phyloP scores from a whole-genome alignment of 2,888 invertebrate genomes.

The Odontothrips loti region DNA sequence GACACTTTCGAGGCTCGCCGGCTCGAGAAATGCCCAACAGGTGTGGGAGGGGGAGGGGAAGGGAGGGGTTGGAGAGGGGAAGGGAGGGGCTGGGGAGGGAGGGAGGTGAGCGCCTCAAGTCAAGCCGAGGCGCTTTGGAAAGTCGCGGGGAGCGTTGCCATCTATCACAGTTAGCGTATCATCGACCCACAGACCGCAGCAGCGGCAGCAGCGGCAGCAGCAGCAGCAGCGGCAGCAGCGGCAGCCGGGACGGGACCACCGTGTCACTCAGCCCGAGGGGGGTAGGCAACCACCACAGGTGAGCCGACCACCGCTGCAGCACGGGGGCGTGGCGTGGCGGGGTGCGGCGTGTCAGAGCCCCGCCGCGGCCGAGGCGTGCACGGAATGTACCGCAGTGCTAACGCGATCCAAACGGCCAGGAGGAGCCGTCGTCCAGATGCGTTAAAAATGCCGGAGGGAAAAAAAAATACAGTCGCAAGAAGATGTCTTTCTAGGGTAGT shows the following conservation, averaged over 20 bases:
- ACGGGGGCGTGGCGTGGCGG: no score
- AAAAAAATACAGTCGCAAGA: no score
- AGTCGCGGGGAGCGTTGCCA: neutral
- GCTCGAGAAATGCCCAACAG: slow-evolving; percentile 1
- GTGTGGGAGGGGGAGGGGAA: neutral
- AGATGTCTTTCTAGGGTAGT: no score
- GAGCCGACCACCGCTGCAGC: neutral
- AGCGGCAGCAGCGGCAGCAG: neutral
- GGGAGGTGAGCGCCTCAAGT: neutral
- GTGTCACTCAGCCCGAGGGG: neutral
- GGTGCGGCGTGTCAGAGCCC: neutral
- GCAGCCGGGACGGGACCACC: no score
- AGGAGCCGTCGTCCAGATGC: no score
- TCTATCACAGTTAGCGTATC: slow-evolving; percentile 12
- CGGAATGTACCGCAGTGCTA: no score
- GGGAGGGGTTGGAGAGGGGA: neutral
- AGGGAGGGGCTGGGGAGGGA: neutral
- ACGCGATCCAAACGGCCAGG: no score
- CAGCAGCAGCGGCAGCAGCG: neutral
- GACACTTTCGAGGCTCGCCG: neutral
- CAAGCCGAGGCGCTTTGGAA: neutral
- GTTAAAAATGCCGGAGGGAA: no score
- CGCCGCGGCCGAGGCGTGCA: no score
- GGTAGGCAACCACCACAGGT: neutral
- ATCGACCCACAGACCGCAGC: neutral